phyloP scores from a whole-genome alignment of 2,797 vertebrate species.

The Pempheris klunzingeri region DNA sequence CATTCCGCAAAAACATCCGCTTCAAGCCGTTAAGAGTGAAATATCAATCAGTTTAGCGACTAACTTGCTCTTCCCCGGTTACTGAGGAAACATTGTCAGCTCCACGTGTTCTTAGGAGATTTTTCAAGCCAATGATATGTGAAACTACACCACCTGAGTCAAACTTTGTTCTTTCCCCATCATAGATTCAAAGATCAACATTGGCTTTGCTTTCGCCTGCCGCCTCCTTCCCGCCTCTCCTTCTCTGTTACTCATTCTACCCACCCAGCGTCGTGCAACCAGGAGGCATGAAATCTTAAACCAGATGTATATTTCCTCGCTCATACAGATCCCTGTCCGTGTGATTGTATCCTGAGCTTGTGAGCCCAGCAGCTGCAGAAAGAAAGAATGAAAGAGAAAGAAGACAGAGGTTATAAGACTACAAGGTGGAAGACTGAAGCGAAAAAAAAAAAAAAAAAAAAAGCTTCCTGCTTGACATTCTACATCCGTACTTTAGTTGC shows the following conservation, averaged over 20 bases:
- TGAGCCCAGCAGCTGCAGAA: constrained; percentile 27
- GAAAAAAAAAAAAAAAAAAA: background rate
- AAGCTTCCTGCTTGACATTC: constrained; percentile 58
- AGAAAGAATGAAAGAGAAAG: constrained; percentile 29
- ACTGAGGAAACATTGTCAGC: constrained; percentile 7
- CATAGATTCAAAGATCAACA: constrained; percentile 28
- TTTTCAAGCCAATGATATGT: constrained; percentile 17
- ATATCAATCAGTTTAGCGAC: constrained; percentile 39
- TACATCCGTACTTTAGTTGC: constrained; percentile 24
- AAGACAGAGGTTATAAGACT: constrained; percentile 31
- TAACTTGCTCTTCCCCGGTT: background rate
- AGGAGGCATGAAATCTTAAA: constrained; percentile 55
- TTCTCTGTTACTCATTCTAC: constrained; percentile 37
- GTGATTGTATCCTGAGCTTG: constrained; percentile 31
- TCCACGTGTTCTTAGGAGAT: constrained; percentile 20
- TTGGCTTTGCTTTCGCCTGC: constrained; percentile 13
- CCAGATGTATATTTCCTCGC: constrained; percentile 47
- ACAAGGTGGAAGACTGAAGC: constrained; percentile 36
- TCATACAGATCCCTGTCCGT: constrained; percentile 17
- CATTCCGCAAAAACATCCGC: constrained; percentile 5
- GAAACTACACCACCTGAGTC: constrained; percentile 14
- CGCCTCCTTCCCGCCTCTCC: background rate
- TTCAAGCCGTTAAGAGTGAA: constrained; percentile 12
- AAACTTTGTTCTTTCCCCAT: background rate
- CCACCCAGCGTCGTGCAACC: constrained; percentile 25